phyloP scores from a whole-genome alignment of 2,888 invertebrate genomes.

The Xanthia togata region DNA sequence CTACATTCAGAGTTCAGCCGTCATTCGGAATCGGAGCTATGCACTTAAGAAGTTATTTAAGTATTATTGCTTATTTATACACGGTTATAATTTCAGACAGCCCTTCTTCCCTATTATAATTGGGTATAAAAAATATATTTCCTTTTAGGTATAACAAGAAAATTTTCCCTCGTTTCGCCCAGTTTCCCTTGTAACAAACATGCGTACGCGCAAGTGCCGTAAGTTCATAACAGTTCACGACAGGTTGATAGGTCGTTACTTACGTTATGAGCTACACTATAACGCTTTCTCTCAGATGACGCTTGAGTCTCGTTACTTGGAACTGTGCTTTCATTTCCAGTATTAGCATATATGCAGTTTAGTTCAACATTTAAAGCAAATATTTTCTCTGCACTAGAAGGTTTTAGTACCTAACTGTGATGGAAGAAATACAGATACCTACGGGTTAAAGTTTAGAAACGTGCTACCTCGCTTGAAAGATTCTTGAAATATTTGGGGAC shows the following conservation, averaged over 20 bases:
- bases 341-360: constrained; percentile 10
- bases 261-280: constrained; percentile 24
- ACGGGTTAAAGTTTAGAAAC: too few species aligned
- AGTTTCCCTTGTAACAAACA: constrained; percentile 38
- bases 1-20: too few species aligned
- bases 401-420: too few species aligned
- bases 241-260: constrained; percentile 51
- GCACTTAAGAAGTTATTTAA: too few species aligned
- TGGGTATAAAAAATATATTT: background rate
- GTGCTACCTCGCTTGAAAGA: too few species aligned
- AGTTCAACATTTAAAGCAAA: background rate
- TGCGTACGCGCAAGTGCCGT: constrained; percentile 47
- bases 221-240: constrained; percentile 58
- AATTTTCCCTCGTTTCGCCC: constrained; percentile 24
- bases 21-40: too few species aligned
- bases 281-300: constrained; percentile 48
- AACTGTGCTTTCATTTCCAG: constrained; percentile 49
- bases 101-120: background rate
- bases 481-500: too few species aligned
- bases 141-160: background rate
- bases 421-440: too few species aligned
- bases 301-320: constrained; percentile 26
- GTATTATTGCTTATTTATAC: too few species aligned
- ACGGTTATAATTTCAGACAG: background rate
- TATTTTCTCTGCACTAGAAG: background rate